phyloP scores from a whole-genome alignment of 2,797 vertebrate species.

The Sylvilagus floridanus region DNA sequence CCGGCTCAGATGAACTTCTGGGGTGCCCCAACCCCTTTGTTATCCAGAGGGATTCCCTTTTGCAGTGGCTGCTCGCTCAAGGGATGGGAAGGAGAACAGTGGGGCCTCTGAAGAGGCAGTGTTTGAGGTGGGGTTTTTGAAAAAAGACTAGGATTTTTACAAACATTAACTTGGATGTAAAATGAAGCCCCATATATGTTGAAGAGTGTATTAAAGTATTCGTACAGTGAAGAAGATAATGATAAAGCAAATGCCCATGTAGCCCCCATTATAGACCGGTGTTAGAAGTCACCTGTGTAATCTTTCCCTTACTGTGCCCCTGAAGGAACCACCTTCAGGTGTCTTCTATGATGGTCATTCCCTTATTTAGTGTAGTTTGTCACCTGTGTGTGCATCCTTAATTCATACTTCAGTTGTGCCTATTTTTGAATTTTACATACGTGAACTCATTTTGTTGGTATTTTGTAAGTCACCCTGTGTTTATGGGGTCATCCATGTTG shows the following conservation, averaged over 20 bases:
- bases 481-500: conserved; percentile 8
- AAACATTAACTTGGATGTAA: neutral
- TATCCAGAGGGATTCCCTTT: neutral
- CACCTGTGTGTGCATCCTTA: neutral
- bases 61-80: neutral
- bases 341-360: no score
- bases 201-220: conserved; percentile 5
- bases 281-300: neutral
- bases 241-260: neutral
- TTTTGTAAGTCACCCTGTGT: neutral
- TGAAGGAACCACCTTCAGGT: neutral
- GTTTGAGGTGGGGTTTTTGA: conserved; percentile 35
- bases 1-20: neutral
- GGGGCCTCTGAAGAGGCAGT: neutral
- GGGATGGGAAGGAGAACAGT: neutral
- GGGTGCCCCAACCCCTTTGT: conserved; percentile 17
- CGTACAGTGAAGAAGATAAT: neutral
- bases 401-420: conserved; percentile 41
- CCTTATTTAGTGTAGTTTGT: neutral
- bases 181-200: neutral
- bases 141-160: conserved; percentile 33
- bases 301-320: neutral
- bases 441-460: neutral
- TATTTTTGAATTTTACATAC: conserved; percentile 51
- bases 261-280: neutral